Evolutionary conservation across 1,140 invertebrate genomes (phyloP).

Genomic region (Marisa cornuarietis): DNA sequence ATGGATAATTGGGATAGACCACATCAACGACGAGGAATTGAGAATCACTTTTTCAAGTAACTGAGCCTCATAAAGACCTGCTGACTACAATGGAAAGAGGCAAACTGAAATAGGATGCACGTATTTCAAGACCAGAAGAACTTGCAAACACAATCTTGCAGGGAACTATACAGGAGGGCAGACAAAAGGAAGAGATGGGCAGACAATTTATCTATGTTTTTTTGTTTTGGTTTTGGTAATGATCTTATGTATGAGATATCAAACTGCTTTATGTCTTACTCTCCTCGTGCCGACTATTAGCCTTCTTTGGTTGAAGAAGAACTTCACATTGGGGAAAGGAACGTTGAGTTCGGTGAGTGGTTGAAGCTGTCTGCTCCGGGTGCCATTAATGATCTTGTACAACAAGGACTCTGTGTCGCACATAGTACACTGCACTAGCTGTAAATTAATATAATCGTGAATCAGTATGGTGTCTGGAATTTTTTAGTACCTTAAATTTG

Average conservation of each 20-base stretch:
- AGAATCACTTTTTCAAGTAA: too few species aligned
- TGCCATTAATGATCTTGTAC: background rate
- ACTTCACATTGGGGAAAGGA: slow-evolving; percentile 8
- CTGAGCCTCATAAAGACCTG: too few species aligned
- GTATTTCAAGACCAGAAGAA: too few species aligned
- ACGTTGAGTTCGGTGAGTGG: slow-evolving; percentile 5
- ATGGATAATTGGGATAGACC: too few species aligned
- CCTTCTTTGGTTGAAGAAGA: slow-evolving; percentile 8
- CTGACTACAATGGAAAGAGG: too few species aligned
- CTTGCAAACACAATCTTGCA: too few species aligned
- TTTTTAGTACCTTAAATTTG: background rate
- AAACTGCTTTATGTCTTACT: background rate
- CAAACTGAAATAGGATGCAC: too few species aligned
- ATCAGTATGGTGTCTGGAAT: background rate
- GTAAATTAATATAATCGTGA: background rate
- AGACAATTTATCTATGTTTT: too few species aligned
- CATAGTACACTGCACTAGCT: slow-evolving; percentile 4
- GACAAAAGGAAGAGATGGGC: too few species aligned
- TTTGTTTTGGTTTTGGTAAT: background rate
- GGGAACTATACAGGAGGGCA: too few species aligned
- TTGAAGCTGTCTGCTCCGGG: slow-evolving; percentile 1
- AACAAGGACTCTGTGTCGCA: background rate
- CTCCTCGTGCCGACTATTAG: slow-evolving; percentile 9
- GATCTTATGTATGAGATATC: background rate
- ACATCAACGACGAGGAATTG: too few species aligned